phyloP scores from a whole-genome alignment of 2,113 vertebrate genomes.

The Serinus canaria region DNA sequence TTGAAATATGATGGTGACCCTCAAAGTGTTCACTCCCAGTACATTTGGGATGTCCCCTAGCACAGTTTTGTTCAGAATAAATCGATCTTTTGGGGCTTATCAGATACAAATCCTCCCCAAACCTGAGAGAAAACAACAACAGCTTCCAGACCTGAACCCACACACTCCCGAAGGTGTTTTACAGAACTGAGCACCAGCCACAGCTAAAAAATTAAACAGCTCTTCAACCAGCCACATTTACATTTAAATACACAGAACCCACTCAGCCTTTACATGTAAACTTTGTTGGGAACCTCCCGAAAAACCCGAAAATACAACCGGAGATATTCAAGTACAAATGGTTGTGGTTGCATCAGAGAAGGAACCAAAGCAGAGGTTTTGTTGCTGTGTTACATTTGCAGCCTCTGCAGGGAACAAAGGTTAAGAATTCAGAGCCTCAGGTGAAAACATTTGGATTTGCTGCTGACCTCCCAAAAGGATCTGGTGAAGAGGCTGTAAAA shows the following conservation, averaged over 20 bases:
- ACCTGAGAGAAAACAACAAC: not conserved
- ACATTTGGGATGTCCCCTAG: not conserved
- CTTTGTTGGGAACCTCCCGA: not conserved
- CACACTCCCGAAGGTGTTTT: not conserved
- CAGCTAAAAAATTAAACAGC: slow-evolving; percentile 32
- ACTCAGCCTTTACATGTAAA: slow-evolving; percentile 51
- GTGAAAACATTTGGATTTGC: not conserved
- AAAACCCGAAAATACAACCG: not conserved
- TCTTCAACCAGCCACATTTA: not conserved
- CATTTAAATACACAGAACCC: slow-evolving; percentile 41
- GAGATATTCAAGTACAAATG: slow-evolving; percentile 14
- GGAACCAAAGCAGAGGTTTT: not conserved
- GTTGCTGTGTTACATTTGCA: not conserved
- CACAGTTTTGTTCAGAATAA: not conserved
- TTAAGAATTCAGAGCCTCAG: not conserved
- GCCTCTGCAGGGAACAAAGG: slow-evolving; percentile 1
- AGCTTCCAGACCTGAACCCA: not conserved
- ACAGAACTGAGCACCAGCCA: not conserved
- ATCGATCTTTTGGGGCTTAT: not conserved
- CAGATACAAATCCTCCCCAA: not conserved
- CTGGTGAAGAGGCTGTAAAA: not conserved
- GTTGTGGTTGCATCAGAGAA: not conserved
- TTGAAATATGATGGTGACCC: rapidly evolving
- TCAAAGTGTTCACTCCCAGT: not conserved
- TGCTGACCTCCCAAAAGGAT: not conserved